Percentiles rank a stretch among this genome's conserved stretches.
phyloP scores from a whole-genome alignment of 2,888 invertebrate genomes.

The Teleogryllus oceanicus region DNA sequence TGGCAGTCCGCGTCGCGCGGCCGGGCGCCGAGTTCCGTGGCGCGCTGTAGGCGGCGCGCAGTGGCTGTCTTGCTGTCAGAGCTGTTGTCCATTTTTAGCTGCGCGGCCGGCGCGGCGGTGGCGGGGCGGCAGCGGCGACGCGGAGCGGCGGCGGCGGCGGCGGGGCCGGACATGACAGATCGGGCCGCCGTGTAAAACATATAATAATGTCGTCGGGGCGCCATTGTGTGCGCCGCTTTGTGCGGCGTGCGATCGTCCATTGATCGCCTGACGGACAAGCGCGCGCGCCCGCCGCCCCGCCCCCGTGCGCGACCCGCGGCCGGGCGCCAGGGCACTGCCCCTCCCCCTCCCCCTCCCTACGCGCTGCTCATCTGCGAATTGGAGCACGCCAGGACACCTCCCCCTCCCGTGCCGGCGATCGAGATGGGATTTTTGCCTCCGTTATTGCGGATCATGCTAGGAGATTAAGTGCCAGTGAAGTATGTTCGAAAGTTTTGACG shows the following conservation, averaged over 20 bases:
- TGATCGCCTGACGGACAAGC: constrained; percentile 18
- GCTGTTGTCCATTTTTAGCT: background rate
- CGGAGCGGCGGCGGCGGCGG: background rate
- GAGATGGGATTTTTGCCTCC: too few species aligned
- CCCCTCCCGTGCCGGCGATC: too few species aligned
- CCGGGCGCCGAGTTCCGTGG: background rate
- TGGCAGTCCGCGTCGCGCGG: too few species aligned
- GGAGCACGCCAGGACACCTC: too few species aligned
- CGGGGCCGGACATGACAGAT: background rate
- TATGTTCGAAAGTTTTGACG: too few species aligned
- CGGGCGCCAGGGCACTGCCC: background rate
- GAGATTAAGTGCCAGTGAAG: too few species aligned
- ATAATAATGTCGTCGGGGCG: constrained; percentile 9
- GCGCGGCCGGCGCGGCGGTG: background rate
- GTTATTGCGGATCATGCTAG: too few species aligned
- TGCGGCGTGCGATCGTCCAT: constrained; percentile 4
- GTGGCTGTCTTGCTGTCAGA: constrained; percentile 9
- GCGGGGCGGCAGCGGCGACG: background rate
- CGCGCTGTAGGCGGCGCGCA: background rate
- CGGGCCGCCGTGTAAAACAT: constrained; percentile 4
- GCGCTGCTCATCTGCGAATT: too few species aligned
- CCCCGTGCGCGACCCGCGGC: background rate
- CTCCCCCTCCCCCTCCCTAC: background rate
- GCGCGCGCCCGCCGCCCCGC: background rate
- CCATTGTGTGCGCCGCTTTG: background rate